Evolutionary conservation across 2,113 vertebrate genomes (phyloP).

Genomic region (Elaphurus davidianus): DNA sequence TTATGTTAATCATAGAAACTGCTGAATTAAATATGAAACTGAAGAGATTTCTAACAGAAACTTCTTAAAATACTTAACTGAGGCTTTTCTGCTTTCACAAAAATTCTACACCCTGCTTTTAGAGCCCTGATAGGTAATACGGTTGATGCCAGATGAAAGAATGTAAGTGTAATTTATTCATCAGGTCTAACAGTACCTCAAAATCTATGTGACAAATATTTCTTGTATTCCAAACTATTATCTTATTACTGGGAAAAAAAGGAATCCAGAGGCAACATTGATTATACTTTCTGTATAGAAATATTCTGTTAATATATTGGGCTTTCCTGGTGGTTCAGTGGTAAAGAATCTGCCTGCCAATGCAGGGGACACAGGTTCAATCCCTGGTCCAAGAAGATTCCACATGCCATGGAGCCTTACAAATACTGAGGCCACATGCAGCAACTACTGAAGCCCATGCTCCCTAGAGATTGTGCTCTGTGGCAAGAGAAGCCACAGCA

Average conservation of each 20-base stretch:
- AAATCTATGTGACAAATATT: not conserved
- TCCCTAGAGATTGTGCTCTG: not conserved
- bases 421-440: not conserved
- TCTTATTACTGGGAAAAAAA: not conserved
- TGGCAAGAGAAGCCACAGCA: not conserved
- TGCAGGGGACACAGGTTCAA: not conserved
- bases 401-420: not conserved
- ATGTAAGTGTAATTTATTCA: slow-evolving; percentile 32
- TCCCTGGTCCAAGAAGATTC: not conserved
- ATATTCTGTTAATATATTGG: not conserved
- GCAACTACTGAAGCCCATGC: not conserved
- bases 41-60: slow-evolving; percentile 32
- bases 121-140: not conserved
- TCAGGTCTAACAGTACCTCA: not conserved
- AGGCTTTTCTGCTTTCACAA: slow-evolving; percentile 24
- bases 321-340: not conserved
- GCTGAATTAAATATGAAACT: slow-evolving; percentile 4
- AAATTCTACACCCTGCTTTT: not conserved
- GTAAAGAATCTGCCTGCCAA: not conserved
- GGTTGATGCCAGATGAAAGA: not conserved
- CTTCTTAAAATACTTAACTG: slow-evolving; percentile 47
- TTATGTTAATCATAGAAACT: not conserved
- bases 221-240: slow-evolving; percentile 3
- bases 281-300: slow-evolving; percentile 33
- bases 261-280: slow-evolving; percentile 8